Conservation (phyloP, 92 coral and sea anemone species). For the Actinernus sp. region DNA sequence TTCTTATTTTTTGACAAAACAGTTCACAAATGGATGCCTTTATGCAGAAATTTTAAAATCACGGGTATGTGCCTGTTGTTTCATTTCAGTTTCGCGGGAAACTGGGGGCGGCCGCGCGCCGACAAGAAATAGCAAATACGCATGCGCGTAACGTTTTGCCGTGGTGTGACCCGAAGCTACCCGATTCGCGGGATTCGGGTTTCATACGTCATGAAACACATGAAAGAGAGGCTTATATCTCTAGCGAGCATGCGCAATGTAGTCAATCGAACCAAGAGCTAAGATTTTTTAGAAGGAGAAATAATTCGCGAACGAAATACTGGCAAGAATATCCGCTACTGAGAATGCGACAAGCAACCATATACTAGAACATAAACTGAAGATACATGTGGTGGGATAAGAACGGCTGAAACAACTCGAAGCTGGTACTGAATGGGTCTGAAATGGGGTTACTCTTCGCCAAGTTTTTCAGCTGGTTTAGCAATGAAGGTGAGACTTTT, state of each 20-base stretch:
- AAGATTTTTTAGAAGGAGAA: not conserved
- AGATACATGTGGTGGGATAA: not conserved
- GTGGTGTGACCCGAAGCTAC: no score
- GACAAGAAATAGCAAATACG: no score
- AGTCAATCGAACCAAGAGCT: not conserved
- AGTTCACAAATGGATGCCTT: no score
- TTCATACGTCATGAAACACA: slow-evolving; percentile 43
- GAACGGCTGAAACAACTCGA: not conserved
- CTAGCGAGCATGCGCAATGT: slow-evolving; percentile 38
- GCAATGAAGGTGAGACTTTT: slow-evolving; percentile 83
- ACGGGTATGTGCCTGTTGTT: no score
- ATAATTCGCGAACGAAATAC: not conserved
- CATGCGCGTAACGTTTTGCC: no score
- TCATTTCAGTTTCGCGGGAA: no score
- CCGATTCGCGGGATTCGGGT: no score
- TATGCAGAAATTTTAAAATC: no score
- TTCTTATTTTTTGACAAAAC: no score
- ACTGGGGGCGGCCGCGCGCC: no score
- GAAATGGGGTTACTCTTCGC: slow-evolving; percentile 97
- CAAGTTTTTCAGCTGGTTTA: slow-evolving; percentile 91
- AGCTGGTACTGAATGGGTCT: slow-evolving; percentile 43
- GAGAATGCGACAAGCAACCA: not conserved
- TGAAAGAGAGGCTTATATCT: slow-evolving; percentile 19
- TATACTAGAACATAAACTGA: not conserved
- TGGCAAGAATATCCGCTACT: not conserved